Evolutionary conservation across 2,113 vertebrate genomes (phyloP), one percentile per base, ranked within the genome.

Genomic region (Sorex araneus): DNA sequence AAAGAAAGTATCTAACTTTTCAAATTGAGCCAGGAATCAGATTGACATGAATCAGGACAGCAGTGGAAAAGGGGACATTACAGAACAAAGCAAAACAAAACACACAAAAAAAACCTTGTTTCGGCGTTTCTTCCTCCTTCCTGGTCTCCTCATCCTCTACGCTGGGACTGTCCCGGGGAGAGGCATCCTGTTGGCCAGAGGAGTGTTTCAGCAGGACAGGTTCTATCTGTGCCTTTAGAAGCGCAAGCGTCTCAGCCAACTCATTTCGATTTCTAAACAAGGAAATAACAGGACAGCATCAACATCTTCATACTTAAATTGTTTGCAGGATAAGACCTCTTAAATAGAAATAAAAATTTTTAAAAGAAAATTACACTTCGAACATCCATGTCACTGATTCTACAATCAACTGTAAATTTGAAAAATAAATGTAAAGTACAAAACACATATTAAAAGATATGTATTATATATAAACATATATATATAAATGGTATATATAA

Each of bases 191-290:
- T 43, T 98, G 98, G 36, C 89, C 98, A 83, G 92, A 97, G 18
- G 57, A 60, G 86, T 92, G 98, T 95, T 98, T 99, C 93, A 99
- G 86, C 43, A 98, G 96, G 54, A 98, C 98, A 36, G 98, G 98
- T 82, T 99, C 98, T 12, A 99, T 98, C 95, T 99, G 99, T 60
- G 98, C 98, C 98, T 99, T 99, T 94, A 99, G 96, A 87, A 99
- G 98, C 69, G 99, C 99, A 88, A 99, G 98, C 79, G 98, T 99
- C 95, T 99, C 99, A 0, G 99, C 99, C 92, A 99, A 98, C 76
- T 99, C 99, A 3, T 99, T 99, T 89, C 99, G 98, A 87, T 98
- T 99, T 97, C 99, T 99, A 97, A 86, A 93, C 57, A 93, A 95
- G 87, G 60, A 57, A 90, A 95, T n/a, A 76, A 82, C 25, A 75